Evolutionary conservation across 1,140 invertebrate genomes (phyloP).

Genomic region (Sitobion miscanthi): DNA sequence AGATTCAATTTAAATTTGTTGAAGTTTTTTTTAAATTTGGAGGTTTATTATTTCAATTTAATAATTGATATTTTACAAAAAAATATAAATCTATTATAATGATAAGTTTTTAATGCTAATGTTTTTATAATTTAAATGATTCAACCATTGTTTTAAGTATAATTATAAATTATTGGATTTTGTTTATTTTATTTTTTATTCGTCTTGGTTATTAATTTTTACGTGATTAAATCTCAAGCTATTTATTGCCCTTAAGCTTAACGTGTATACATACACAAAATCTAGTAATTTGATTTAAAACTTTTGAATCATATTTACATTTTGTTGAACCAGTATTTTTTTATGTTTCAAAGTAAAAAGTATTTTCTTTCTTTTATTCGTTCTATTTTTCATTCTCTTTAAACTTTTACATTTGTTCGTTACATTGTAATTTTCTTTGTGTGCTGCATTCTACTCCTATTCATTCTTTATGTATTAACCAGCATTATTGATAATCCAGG

Average conservation of each 20-base stretch:
- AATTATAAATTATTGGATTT: not conserved
- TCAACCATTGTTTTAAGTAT: not conserved
- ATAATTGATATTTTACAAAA: not conserved
- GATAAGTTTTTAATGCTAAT: not conserved
- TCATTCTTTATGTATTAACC: not conserved
- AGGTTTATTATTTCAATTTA: not conserved
- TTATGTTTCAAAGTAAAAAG: not conserved
- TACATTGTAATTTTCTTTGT: not conserved
- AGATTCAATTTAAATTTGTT: too few relatives aligned
- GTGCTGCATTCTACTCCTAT: not conserved
- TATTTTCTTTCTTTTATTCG: not conserved
- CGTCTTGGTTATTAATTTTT: not conserved
- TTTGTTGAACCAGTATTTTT: not conserved
- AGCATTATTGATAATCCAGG: not conserved
- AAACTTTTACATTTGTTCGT: not conserved
- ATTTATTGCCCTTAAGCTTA: not conserved
- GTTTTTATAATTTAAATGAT: not conserved
- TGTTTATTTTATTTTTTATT: not conserved
- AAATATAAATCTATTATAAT: not conserved
- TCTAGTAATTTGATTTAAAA: slow-evolving; percentile 2
- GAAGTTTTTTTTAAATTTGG: not conserved
- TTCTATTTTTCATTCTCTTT: not conserved
- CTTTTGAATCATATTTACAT: not conserved
- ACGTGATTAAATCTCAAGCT: not conserved
- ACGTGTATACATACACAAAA: not conserved